These are phyloP conservation scores for Hypercompe scribonia DNA, from an alignment of 2,888 invertebrate genomes.

Conservation along the genomic window DNA sequence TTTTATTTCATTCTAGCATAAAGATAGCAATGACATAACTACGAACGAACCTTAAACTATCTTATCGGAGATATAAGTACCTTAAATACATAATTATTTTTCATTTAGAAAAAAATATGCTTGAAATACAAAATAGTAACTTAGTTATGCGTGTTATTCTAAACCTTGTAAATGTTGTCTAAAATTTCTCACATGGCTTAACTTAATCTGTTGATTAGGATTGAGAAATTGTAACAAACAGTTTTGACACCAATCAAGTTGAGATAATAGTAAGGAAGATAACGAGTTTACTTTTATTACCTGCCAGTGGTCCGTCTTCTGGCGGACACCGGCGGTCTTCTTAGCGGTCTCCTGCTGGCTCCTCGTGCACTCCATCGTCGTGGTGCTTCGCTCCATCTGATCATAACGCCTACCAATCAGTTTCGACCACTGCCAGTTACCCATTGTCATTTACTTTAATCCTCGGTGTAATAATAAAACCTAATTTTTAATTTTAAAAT, in stretches of 20 bases:
- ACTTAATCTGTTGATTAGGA: neutral
- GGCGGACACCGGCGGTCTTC: conserved; percentile 85
- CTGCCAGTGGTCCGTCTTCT: conserved; percentile 89
- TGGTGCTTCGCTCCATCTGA: conserved; percentile 83
- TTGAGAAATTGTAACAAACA: neutral
- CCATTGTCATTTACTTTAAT: conserved; percentile 30
- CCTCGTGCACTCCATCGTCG: conserved; percentile 83
- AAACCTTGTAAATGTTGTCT: neutral
- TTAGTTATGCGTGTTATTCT: neutral
- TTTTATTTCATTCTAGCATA: neutral
- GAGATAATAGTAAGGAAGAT: neutral
- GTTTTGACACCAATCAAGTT: neutral
- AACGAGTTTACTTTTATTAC: conserved; percentile 64
- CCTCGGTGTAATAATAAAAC: conserved; percentile 16
- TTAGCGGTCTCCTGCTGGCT: conserved; percentile 78
- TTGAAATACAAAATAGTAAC: too few relatives aligned
- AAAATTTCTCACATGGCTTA: neutral
- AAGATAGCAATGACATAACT: neutral
- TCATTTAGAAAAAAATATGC: neutral
- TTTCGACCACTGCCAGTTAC: conserved; percentile 48
- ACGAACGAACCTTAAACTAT: neutral
- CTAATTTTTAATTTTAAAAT: neutral
- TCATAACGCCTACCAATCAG: conserved; percentile 56
- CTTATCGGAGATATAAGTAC: neutral
- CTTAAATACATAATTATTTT: neutral